phyloP scores from a whole-genome alignment of 2,797 vertebrate genomes.

The Hyperoplus lanceolatus region DNA sequence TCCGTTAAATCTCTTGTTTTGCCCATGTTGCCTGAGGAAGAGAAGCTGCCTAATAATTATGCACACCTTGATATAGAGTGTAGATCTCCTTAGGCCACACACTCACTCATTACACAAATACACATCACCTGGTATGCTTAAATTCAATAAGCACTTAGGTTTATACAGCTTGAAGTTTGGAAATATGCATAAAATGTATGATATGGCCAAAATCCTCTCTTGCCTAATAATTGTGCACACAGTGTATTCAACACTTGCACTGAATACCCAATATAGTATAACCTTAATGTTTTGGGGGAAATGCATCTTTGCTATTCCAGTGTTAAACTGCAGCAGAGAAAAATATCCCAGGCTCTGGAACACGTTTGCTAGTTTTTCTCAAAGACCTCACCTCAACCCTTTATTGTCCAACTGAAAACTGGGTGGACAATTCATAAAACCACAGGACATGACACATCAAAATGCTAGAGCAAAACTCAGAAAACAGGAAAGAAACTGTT shows the following conservation, averaged over 20 bases:
- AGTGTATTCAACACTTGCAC: not conserved
- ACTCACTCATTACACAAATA: too few relatives aligned
- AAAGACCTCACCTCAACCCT: not conserved
- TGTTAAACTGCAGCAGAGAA: not conserved
- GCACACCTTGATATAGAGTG: too few relatives aligned
- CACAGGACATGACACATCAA: not conserved
- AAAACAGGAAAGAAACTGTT: conserved; percentile 4
- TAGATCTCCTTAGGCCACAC: too few relatives aligned
- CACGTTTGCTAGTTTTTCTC: not conserved
- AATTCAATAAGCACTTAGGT: too few relatives aligned
- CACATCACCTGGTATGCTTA: too few relatives aligned
- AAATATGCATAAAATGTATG: too few relatives aligned
- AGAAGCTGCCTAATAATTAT: too few relatives aligned
- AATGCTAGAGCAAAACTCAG: conserved; percentile 8
- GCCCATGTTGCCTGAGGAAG: too few relatives aligned
- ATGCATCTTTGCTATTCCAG: not conserved
- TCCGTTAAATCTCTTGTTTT: too few relatives aligned
- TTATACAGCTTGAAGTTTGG: too few relatives aligned
- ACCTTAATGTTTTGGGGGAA: not conserved
- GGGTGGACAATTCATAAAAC: not conserved
- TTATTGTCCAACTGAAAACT: not conserved
- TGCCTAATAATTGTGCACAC: too few relatives aligned
- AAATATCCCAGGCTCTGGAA: not conserved
- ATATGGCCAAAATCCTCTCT: too few relatives aligned
- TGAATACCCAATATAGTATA: not conserved